Conservation (phyloP, 2,888 invertebrate genomes). For the Epinotia nisella region DNA sequence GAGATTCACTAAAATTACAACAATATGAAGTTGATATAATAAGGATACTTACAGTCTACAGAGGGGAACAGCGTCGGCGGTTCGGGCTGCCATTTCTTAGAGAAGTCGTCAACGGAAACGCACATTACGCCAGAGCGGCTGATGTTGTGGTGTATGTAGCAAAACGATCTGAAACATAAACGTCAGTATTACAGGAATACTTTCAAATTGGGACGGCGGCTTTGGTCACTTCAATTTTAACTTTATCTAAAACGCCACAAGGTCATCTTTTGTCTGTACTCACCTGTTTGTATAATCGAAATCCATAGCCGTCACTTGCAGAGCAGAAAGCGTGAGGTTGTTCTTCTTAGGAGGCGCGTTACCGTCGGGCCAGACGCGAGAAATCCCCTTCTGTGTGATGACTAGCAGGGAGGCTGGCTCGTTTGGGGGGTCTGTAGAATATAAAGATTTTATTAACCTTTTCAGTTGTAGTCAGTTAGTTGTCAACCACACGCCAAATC, state of each 20-base stretch:
- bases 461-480: too few relatives aligned
- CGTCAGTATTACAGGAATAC: too few relatives aligned
- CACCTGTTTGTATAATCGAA: conserved; percentile 72
- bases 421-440: conserved; percentile 84
- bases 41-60: conserved; percentile 74
- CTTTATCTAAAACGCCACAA: background rate
- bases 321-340: conserved; percentile 61
- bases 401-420: conserved; percentile 88
- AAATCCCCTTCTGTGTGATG: conserved; percentile 87
- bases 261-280: background rate
- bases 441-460: too few relatives aligned
- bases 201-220: too few relatives aligned
- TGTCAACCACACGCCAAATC: too few relatives aligned
- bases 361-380: conserved; percentile 85
- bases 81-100: conserved; percentile 84
- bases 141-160: conserved; percentile 89
- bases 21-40: background rate
- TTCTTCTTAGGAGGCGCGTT: conserved; percentile 50
- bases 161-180: conserved; percentile 79
- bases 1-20: too few relatives aligned
- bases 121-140: conserved; percentile 85
- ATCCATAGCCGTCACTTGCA: conserved; percentile 75
- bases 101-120: conserved; percentile 87
- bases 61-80: conserved; percentile 86
- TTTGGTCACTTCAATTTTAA: background rate